A percentile compares a stretch with the other conserved stretches of the same genome.
Evolutionary conservation across 2,888 invertebrate species (phyloP).

Genomic region (Acanthosepion lycidas): DNA sequence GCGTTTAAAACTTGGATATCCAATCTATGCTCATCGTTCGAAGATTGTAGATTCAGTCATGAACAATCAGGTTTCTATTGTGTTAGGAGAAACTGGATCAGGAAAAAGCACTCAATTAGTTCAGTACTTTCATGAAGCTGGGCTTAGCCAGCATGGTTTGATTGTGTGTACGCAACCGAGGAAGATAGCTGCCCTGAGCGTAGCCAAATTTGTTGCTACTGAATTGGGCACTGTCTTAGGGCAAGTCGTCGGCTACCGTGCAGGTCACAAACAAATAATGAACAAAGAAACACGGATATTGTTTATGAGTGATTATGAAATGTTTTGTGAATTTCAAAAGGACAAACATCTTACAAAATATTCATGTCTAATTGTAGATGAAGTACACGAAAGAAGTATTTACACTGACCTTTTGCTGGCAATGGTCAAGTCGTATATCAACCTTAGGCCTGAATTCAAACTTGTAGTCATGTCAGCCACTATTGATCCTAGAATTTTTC

Average conservation of each 20-base stretch:
- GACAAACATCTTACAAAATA: slow-evolving; percentile 62
- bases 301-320: slow-evolving; percentile 72
- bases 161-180: slow-evolving; percentile 74
- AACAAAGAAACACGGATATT: slow-evolving; percentile 64
- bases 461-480: slow-evolving; percentile 75
- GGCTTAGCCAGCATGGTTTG: slow-evolving; percentile 58
- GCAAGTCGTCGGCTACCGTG: slow-evolving; percentile 67
- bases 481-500: slow-evolving; percentile 71
- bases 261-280: slow-evolving; percentile 62
- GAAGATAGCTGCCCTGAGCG: slow-evolving; percentile 73
- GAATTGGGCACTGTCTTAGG: slow-evolving; percentile 69
- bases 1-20: slow-evolving; percentile 61
- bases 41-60: slow-evolving; percentile 63
- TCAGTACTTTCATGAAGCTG: slow-evolving; percentile 71
- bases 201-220: slow-evolving; percentile 71
- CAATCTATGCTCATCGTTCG: slow-evolving; percentile 68
- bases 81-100: slow-evolving; percentile 74
- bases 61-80: slow-evolving; percentile 67
- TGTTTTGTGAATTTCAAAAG: slow-evolving; percentile 70
- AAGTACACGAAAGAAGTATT: slow-evolving; percentile 74
- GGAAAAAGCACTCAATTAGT: slow-evolving; percentile 75
- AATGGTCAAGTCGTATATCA: slow-evolving; percentile 68
- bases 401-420: slow-evolving; percentile 73
- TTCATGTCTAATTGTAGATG: slow-evolving; percentile 72
- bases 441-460: slow-evolving; percentile 65